Evolutionary conservation across 2,113 vertebrate genomes (phyloP).

Genomic region (Hydrochoerus hydrochaeris): DNA sequence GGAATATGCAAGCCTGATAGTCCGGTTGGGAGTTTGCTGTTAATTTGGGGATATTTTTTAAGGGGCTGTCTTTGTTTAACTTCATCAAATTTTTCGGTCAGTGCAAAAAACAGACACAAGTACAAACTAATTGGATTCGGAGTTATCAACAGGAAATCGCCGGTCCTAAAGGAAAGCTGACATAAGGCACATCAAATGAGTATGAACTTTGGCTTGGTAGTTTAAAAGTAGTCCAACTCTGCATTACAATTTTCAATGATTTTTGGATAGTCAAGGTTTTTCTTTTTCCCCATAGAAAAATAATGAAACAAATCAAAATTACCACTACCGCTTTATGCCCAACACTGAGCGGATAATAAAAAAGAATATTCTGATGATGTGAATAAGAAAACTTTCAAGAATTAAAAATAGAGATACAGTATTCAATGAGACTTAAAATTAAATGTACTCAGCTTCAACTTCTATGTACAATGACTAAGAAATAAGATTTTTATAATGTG

Average conservation of each 20-base stretch:
- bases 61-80: background rate
- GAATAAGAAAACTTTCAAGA: background rate
- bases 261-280: background rate
- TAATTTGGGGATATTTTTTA: background rate
- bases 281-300: background rate
- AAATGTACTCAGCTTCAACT: background rate
- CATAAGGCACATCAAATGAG: conserved; percentile 57
- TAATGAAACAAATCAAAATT: background rate
- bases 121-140: background rate
- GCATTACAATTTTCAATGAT: conserved; percentile 16
- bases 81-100: background rate
- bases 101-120: background rate
- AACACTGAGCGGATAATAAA: background rate
- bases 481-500: background rate
- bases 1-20: background rate
- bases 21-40: background rate
- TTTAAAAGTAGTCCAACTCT: background rate
- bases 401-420: conserved; percentile 31
- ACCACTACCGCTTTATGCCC: background rate
- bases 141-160: background rate
- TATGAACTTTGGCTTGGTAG: conserved; percentile 34
- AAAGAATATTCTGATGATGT: background rate
- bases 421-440: conserved; percentile 1
- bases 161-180: background rate
- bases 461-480: background rate